Evolutionary conservation across 2,113 vertebrate genomes (phyloP).

Genomic region (Tyto alba): DNA sequence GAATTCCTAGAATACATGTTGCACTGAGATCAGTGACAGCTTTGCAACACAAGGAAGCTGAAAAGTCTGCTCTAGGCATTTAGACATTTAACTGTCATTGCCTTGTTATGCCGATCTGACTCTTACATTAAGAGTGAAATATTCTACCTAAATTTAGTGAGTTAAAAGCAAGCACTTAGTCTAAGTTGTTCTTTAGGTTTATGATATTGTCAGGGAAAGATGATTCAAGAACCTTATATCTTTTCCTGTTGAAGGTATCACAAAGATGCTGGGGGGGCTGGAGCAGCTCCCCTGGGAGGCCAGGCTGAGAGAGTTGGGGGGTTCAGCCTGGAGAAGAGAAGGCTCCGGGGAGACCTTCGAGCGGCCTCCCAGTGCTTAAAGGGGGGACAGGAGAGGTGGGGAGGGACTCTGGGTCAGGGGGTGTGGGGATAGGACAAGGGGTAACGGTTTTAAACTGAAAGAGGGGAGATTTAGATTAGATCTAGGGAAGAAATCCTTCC

Average conservation of each 20-base stretch:
- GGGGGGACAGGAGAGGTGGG: too few relatives aligned
- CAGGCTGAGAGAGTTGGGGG: too few relatives aligned
- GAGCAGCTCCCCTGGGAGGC: too few relatives aligned
- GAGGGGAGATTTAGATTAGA: too few relatives aligned
- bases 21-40: background rate
- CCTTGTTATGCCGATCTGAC: conserved; percentile 3
- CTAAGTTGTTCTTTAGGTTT: conserved; percentile 12
- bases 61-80: background rate
- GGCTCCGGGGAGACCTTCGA: too few relatives aligned
- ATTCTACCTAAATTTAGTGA: conserved; percentile 20
- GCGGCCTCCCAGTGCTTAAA: too few relatives aligned
- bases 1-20: background rate
- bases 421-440: too few relatives aligned
- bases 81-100: background rate
- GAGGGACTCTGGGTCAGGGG: too few relatives aligned
- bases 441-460: too few relatives aligned
- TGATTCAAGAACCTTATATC: background rate
- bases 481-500: too few relatives aligned
- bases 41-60: background rate
- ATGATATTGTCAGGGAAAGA: background rate
- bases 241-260: background rate
- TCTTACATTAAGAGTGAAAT: conserved; percentile 12
- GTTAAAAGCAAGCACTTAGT: background rate
- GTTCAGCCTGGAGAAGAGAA: too few relatives aligned
- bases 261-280: too few relatives aligned